Conservation (phyloP, 2,888 invertebrate species). For the Cheilosia grossa region DNA sequence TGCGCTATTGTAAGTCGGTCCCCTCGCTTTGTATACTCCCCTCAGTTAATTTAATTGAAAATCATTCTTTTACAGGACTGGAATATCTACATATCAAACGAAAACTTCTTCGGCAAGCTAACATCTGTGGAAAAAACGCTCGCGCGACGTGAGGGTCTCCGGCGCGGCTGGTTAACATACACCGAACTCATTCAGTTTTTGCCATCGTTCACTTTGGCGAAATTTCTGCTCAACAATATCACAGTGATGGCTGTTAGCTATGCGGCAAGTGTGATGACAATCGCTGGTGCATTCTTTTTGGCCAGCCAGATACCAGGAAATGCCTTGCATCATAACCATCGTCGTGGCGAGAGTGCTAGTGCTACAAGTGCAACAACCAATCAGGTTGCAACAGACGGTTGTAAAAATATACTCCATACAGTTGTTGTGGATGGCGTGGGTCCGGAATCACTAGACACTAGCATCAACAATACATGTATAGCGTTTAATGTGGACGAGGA, state of each 20-base stretch:
- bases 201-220: conserved; percentile 81
- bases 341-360: conserved; percentile 52
- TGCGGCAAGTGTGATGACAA: conserved; percentile 82
- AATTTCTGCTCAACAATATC: conserved; percentile 80
- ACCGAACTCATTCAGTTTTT: conserved; percentile 87
- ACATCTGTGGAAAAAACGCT: conserved; percentile 88
- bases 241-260: conserved; percentile 82
- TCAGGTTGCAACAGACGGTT: conserved; percentile 43
- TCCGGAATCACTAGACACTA: conserved; percentile 39
- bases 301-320: conserved; percentile 84
- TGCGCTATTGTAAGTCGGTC: conserved; percentile 93
- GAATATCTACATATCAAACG: conserved; percentile 91
- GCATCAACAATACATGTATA: conserved; percentile 75
- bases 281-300: conserved; percentile 83
- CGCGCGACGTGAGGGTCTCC: conserved; percentile 88
- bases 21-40: background rate
- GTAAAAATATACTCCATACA: conserved; percentile 55
- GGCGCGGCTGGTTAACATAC: conserved; percentile 93
- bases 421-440: conserved; percentile 35
- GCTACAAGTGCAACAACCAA: conserved; percentile 30
- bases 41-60: conserved; percentile 12
- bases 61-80: conserved; percentile 86
- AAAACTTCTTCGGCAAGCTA: conserved; percentile 90
- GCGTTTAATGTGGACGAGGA: conserved; percentile 80
- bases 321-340: conserved; percentile 78